Evolutionary conservation across 92 coral and sea anemone species (phyloP).

Genomic region (Epizoanthus stellaris): DNA sequence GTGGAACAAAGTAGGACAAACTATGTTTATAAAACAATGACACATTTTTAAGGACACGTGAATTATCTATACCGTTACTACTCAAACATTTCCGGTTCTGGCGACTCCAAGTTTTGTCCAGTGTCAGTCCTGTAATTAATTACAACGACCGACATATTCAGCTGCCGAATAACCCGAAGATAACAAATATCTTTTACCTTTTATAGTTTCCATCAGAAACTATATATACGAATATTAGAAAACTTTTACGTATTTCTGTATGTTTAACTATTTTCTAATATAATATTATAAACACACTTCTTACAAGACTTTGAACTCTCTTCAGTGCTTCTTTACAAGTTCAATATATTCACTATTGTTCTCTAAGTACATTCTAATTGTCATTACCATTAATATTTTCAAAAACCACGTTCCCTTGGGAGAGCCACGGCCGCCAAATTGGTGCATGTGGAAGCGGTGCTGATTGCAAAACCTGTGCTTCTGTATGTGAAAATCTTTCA

Average conservation of each 20-base stretch:
- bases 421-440: conserved; percentile 39
- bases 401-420: conserved; percentile 8
- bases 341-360: conserved; percentile 15
- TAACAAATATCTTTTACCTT: no score
- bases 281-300: background rate
- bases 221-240: background rate
- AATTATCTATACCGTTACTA: conserved; percentile 8
- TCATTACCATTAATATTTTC: conserved; percentile 1
- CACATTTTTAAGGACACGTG: background rate
- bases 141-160: background rate
- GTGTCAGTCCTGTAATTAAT: background rate
- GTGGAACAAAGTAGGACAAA: background rate
- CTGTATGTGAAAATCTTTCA: background rate
- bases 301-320: conserved; percentile 4
- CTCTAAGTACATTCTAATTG: conserved; percentile 40
- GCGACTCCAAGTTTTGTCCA: background rate
- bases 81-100: background rate
- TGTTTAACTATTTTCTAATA: background rate
- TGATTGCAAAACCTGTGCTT: conserved; percentile 19
- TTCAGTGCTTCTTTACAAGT: background rate
- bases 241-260: background rate
- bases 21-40: conserved; percentile 18
- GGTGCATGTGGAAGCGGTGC: background rate
- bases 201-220: no score
- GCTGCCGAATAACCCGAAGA: no score